Base-by-base conservation (phyloP, 64 coral and sea anemone species). In the Montipora efflorescens region DNA sequence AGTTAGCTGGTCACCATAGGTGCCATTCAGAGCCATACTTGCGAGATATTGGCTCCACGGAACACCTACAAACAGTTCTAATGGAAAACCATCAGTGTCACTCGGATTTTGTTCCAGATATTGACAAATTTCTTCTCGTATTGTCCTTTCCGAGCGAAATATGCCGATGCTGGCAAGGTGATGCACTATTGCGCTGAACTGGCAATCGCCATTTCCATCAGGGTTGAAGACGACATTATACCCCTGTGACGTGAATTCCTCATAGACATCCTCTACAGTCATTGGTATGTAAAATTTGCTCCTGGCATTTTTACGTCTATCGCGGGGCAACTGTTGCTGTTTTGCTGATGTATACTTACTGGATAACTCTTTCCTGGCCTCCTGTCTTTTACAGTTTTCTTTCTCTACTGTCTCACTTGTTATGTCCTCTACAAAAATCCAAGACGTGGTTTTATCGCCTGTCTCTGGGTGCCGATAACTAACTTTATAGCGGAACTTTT, bases 211-310 rank as follows among this genome's bases (percentile, higher is more conserved):
- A 78, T 78, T 78, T 45, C 76, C 76, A 78, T 78, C 76, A 48
- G 76, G 76, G 76, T 78, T 78, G 48, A 47, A 78, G 7, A 47
- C 81, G 55, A 84, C 57, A 53, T 84, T 53, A 64, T 59, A 84
- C 25, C 81, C 2, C 55, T 84, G 81, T 53, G 48, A 53, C 57
- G 48, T 62, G 55, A 91, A 82, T 81, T 48, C 90, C 55, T 91
- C 90, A 91, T 82, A 91, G 67, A 91, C 67, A 48, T 91, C 79
- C 7, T 45, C 59, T 45, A 28, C 75, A 90, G 88, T 90, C 75
- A 90, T 52, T 90, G 87, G 36, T 57, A 76, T 89, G 16, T 89
- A 76, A 57, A 76, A 89, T 77, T 89, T 89, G 69, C 51, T 89
- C 50, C 48, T 89, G 87, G 78, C 78, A 80, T 61, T 49, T 58